A percentile compares a stretch with the other conserved stretches of the same genome.
Conservation (phyloP, 2,888 invertebrate genomes). For the Pecten maximus region DNA sequence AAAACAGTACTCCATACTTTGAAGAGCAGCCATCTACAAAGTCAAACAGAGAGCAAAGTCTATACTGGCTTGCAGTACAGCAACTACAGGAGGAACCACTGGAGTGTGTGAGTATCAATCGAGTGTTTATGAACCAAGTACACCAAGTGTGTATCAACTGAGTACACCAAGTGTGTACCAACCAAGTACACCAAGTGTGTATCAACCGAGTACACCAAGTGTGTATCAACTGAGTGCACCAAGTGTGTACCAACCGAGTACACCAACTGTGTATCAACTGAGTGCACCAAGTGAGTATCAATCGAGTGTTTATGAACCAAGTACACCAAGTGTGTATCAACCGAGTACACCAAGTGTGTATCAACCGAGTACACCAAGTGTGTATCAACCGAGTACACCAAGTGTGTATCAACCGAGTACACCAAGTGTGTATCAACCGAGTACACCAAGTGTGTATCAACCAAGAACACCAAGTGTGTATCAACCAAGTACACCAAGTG, state of each 20-base stretch:
- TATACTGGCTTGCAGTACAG: slow-evolving; percentile 84
- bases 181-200: not conserved
- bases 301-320: not conserved
- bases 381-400: too few species aligned
- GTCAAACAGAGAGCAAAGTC: slow-evolving; percentile 81
- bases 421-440: too few species aligned
- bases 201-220: not conserved
- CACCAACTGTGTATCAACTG: not conserved
- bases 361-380: too few species aligned
- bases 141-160: not conserved
- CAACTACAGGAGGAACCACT: slow-evolving; percentile 83
- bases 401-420: too few species aligned
- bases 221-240: not conserved
- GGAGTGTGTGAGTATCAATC: slow-evolving; percentile 68
- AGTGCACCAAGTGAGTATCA: not conserved
- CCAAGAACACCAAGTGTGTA: too few species aligned
- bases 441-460: too few species aligned
- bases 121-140: not conserved
- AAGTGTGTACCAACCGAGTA: not conserved
- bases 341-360: too few species aligned
- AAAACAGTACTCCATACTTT: slow-evolving; percentile 50
- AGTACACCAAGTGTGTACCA: too few species aligned
- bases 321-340: too few species aligned
- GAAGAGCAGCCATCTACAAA: slow-evolving; percentile 75
- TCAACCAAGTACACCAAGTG: too few species aligned